These are phyloP conservation scores for Paratilapia polleni DNA, from an alignment of 2,113 vertebrate species.

Conservation along the genomic window DNA sequence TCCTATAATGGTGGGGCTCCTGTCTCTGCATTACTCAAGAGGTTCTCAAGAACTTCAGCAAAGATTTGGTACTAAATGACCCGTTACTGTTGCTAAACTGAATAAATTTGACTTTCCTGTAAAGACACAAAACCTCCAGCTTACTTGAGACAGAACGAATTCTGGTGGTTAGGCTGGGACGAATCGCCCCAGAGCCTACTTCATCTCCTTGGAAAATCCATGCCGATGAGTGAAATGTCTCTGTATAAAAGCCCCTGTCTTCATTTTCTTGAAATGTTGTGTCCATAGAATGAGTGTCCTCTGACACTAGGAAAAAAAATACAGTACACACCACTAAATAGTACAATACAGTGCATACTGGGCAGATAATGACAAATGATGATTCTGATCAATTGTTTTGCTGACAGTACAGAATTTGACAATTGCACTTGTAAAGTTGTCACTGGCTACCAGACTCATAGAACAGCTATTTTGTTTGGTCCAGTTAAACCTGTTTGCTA, in stretches of 20 bases:
- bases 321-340: not conserved
- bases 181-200: conserved; percentile 72
- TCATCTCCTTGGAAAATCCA: conserved; percentile 91
- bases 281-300: conserved; percentile 85
- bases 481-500: no score
- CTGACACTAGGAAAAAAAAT: conserved; percentile 78
- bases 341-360: not conserved
- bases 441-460: no score
- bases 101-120: not conserved
- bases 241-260: conserved; percentile 88
- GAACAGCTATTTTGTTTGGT: no score
- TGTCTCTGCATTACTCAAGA: not conserved
- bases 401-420: no score
- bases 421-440: no score
- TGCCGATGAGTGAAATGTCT: conserved; percentile 89
- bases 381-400: no score
- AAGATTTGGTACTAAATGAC: not conserved
- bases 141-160: conserved; percentile 84
- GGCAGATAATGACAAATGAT: no score
- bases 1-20: no score
- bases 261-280: conserved; percentile 79
- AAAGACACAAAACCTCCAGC: not conserved
- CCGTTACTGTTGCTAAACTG: not conserved
- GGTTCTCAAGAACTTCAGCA: not conserved
- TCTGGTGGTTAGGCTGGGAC: conserved; percentile 82